Evolutionary conservation across 2,113 vertebrate genomes (phyloP).

Genomic region (Aramus guarauna): DNA sequence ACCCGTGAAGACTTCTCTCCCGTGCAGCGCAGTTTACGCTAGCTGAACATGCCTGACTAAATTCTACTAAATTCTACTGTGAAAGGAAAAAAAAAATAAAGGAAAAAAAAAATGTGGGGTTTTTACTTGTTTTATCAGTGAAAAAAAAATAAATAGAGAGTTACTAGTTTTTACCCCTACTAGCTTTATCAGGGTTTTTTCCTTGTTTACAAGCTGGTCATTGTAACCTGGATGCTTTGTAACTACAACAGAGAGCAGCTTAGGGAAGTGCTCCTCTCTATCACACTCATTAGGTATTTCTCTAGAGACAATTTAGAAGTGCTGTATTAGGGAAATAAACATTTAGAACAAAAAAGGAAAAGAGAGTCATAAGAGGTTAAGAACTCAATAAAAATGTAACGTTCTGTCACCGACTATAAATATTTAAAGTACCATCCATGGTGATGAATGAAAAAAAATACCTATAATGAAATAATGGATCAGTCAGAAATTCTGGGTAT

Average conservation of each 20-base stretch:
- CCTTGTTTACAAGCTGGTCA: background rate
- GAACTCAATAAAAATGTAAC: conserved; percentile 21
- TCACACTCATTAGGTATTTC: background rate
- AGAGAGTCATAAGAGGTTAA: background rate
- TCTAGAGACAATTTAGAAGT: conserved; percentile 17
- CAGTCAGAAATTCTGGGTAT: background rate
- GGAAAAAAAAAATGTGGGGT: background rate
- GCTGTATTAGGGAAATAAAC: conserved; percentile 28
- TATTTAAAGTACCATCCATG: background rate
- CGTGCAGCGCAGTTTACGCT: accelerated
- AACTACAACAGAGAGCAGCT: background rate
- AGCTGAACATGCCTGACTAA: background rate
- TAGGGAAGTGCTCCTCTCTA: background rate
- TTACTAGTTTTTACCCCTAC: background rate
- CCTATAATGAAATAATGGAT: background rate
- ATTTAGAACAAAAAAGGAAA: background rate
- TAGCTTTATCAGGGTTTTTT: background rate
- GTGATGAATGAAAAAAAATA: background rate
- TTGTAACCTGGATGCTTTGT: background rate
- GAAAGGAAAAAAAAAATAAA: background rate
- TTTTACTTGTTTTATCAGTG: background rate
- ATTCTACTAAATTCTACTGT: background rate
- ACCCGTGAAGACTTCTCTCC: background rate
- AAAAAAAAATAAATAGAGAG: background rate
- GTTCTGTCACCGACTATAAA: background rate